Base-by-base conservation (phyloP, 2,797 vertebrate species). In the Pipistrellus pipistrellus region DNA sequence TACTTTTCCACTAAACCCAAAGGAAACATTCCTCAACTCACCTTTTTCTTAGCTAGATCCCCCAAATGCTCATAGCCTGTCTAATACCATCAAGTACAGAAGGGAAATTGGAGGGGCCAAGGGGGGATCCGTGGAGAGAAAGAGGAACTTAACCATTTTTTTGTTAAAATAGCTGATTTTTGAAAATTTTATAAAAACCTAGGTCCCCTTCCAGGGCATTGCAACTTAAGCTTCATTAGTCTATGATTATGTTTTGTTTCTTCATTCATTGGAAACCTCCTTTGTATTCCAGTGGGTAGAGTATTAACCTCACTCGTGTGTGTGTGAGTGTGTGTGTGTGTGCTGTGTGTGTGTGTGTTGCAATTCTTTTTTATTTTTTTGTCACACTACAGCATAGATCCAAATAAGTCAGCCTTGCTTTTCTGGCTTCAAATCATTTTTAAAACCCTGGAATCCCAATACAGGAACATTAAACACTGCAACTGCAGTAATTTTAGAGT, bases 401-500 rank as follows among this genome's bases (percentile, higher is more conserved):
- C 86, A 97, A 96, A 96, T 57, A 88, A 97, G 83, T 83, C 64
- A 97, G 62, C 15, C 64, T 91, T 48, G 66, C 32, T 94, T 98
- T 96, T 53, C 86, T 97, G 68, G 30, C 59, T 94, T 95, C 76
- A 91, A 92, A 75, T 66, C 1, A 17, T 41, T 93, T 68, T 81
- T 73, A 83, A 68, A 90, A 59, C 72, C n/a, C 51, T 91, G 53
- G n/a, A 97, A 95, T 98, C 89, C 87, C 27, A 85, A 77, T 90
- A 11, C 35, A 55, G 88, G 93, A 80, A 89, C 93, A 94, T 88
- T 95, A 97, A 97, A 97, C 78, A 95, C 72, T 78, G 53, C 4
- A 18, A 89, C 68, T 95, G 27, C 46, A 95, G 95, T 96, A 95
- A 95, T 97, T 96, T 96, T 94, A 95, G 91, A 97, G 92, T 85